Evolutionary conservation across 2,888 invertebrate genomes (phyloP).

Genomic region (Leucozona laternaria): DNA sequence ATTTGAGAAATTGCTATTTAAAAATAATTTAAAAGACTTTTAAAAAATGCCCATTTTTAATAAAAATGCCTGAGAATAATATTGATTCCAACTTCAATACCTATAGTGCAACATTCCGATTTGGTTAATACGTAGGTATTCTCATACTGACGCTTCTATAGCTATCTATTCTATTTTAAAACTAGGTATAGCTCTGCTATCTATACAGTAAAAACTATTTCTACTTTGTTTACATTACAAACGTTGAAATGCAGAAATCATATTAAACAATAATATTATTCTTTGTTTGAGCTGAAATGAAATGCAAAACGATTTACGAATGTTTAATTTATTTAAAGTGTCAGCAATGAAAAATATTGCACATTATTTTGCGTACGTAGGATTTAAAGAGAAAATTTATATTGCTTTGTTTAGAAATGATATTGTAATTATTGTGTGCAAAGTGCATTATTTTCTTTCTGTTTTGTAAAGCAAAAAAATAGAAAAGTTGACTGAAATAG

Average conservation of each 20-base stretch:
- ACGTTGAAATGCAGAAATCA: conserved; percentile 6
- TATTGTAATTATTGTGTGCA: background rate
- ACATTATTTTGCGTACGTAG: conserved; percentile 18
- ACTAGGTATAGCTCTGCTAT: background rate
- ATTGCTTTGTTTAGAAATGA: conserved; percentile 2
- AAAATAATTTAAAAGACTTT: background rate
- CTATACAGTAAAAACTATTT: background rate
- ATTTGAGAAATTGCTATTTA: background rate
- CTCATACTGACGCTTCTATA: background rate
- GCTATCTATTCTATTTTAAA: background rate
- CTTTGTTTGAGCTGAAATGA: conserved; percentile 8
- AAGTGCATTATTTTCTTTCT: background rate
- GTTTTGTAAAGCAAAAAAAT: too few species aligned
- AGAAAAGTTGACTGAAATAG: too few species aligned
- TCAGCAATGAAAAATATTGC: conserved; percentile 18
- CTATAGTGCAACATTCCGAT: background rate
- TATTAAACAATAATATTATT: conserved; percentile 17
- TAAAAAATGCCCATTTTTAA: background rate
- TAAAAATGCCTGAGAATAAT: background rate
- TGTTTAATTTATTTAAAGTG: conserved; percentile 25
- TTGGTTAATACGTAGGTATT: background rate
- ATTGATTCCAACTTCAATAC: conserved; percentile 1
- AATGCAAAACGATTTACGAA: conserved; percentile 23
- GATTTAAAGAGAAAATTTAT: background rate
- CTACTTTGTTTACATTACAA: conserved; percentile 8